Base-by-base conservation (phyloP, 2,797 vertebrate species). In the Catostomus latipinnis region DNA sequence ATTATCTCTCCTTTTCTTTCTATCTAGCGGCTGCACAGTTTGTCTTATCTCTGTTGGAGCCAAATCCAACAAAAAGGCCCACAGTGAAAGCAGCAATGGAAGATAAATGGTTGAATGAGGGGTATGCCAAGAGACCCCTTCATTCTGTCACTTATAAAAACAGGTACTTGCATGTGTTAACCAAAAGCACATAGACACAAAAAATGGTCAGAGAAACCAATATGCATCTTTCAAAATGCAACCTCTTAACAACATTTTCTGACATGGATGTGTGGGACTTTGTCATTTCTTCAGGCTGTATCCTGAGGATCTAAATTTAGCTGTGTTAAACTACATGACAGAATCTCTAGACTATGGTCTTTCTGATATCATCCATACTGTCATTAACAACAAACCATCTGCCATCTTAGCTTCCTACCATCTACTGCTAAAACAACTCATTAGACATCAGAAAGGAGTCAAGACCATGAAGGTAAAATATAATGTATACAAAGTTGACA, bases 361-460 rank as follows among this genome's bases (percentile, higher is more conserved):
- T 80, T 90, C 93, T 61, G 95, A 96, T 72, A 85, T 95, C 88
- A 90, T 92, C 14, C 92, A 87, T 82, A 90, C 90, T 0, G 88
- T 97, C 86, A 93, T 91, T 83, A 93, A 87, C 76, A 96, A 96
- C 86, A 93, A 91, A 57, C 93, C 94, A 1, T 96, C 94, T 5
- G 84, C 94, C 90, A 88, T 94, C 89, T 93, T 93, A 92, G 92
- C 95, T 80, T 93, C 92, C 48, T 95, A 96, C 58, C 95, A 92
- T 81, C 92, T 96, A 80, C 89, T 96, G 84, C 87, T 96, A 80
- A 93, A 91, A 89, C 96, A 95, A 85, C 88, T 96, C 48, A 85
- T 82, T 83, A 91, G 91, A 76, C 91, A 89, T 75, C 93, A 94
- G 85, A 96, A 90, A 83, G 89, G 90, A 74, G 0, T 1, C 71